phyloP scores from a whole-genome alignment of 1,140 invertebrate species.

The Zaprionus lachaisei region DNA sequence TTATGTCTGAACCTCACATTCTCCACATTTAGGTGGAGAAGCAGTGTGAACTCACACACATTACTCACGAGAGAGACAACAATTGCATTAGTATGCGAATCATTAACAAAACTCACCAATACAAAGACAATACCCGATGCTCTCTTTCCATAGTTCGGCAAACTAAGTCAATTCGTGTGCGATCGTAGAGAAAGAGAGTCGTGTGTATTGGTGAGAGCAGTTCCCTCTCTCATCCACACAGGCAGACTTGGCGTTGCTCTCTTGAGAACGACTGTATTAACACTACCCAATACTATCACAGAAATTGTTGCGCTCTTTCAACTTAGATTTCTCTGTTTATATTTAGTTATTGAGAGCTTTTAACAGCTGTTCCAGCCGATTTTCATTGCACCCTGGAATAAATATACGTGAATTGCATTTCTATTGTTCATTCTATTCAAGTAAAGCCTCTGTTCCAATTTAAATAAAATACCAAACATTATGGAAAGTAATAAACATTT shows the following conservation, averaged over 20 bases:
- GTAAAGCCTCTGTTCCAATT: no score
- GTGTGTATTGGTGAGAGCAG: not conserved
- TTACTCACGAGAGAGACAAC: not conserved
- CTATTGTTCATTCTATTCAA: not conserved
- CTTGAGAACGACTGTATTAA: not conserved
- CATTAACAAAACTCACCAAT: not conserved
- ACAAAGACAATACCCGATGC: not conserved
- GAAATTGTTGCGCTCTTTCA: constrained; percentile 4
- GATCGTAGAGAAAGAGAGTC: not conserved
- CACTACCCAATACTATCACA: not conserved
- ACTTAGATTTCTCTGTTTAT: constrained; percentile 5
- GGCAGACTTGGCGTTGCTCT: not conserved
- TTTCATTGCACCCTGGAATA: not conserved
- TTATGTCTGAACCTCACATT: not conserved
- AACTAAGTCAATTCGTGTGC: not conserved
- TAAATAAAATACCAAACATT: not conserved
- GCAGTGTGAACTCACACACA: not conserved
- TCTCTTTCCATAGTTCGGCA: constrained; percentile 4
- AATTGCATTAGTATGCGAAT: constrained; percentile 13
- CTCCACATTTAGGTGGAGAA: not conserved
- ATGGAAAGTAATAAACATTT: not conserved
- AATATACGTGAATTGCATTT: not conserved
- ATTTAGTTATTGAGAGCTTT: constrained; percentile 8
- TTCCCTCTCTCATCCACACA: not conserved
- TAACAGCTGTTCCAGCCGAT: constrained; percentile 11